A percentile compares a stretch with the other conserved stretches of the same genome.
Conservation (phyloP, 2,113 vertebrate genomes). For the Suricata suricatta region DNA sequence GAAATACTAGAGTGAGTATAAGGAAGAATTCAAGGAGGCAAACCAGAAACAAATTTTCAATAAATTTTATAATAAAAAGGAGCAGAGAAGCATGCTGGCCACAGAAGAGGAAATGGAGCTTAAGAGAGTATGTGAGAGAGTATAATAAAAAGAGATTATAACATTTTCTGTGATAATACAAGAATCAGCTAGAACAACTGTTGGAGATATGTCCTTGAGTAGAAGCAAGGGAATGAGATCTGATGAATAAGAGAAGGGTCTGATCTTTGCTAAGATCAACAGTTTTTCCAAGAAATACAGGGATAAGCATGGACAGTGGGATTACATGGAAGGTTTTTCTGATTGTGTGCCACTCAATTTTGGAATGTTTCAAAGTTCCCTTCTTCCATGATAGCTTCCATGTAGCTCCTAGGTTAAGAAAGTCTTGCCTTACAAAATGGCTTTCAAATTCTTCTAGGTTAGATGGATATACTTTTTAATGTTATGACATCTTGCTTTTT, state of each 20-base stretch:
- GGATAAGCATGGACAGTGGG: neutral
- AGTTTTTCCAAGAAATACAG: neutral
- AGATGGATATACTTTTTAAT: slow-evolving; percentile 19
- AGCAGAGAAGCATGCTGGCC: neutral
- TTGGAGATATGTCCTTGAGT: neutral
- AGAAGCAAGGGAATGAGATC: neutral
- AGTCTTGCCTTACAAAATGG: slow-evolving; percentile 19
- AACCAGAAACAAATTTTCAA: neutral
- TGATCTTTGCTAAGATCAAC: neutral
- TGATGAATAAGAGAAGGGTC: neutral
- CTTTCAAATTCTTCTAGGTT: slow-evolving; percentile 43
- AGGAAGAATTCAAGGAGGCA: neutral
- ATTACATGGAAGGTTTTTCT: neutral
- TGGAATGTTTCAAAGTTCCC: neutral
- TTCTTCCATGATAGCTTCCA: neutral
- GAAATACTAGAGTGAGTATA: neutral
- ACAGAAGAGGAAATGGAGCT: neutral
- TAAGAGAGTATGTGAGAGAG: neutral
- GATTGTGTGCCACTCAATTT: neutral
- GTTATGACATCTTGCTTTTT: slow-evolving; percentile 56
- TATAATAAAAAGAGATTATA: neutral
- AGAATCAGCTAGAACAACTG: neutral
- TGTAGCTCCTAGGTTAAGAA: neutral
- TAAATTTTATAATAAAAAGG: neutral
- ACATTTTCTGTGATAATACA: neutral